These are phyloP conservation scores for Lycocorax pyrrhopterus DNA, from an alignment of 2,113 vertebrate genomes.

Conservation along the genomic window DNA sequence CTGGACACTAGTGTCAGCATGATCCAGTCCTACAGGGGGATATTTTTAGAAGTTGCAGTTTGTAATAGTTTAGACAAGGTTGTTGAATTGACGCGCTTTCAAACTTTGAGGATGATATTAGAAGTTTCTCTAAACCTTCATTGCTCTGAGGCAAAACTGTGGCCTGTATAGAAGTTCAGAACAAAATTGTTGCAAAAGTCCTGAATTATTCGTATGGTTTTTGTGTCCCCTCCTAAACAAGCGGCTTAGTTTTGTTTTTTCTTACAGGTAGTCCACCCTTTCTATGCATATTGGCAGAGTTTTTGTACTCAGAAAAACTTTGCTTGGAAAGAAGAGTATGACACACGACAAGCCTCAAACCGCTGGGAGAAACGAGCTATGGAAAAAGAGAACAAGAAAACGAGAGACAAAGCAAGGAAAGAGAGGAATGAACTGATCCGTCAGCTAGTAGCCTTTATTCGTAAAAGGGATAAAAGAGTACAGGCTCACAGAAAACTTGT, in stretches of 20 bases:
- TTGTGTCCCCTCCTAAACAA: neutral
- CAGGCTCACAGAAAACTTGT: constrained; percentile 85
- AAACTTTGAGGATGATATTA: neutral
- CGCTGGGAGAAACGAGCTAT: constrained; percentile 97
- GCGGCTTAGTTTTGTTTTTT: neutral
- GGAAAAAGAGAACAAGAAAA: constrained; percentile 98
- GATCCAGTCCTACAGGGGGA: neutral
- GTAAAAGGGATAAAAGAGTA: constrained; percentile 90
- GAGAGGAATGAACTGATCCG: constrained; percentile 90
- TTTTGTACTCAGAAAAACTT: constrained; percentile 93
- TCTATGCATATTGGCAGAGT: constrained; percentile 97
- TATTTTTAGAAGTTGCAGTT: neutral
- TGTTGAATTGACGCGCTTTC: neutral
- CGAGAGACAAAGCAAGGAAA: constrained; percentile 86
- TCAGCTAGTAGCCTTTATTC: constrained; percentile 89
- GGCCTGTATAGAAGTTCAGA: neutral
- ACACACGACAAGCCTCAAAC: constrained; percentile 92
- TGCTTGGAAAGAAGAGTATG: constrained; percentile 95
- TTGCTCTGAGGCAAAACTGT: neutral
- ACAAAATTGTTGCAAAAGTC: neutral
- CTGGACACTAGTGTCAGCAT: neutral
- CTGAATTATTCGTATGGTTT: neutral
- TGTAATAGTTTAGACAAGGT: neutral
- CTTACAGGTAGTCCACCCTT: constrained; percentile 87
- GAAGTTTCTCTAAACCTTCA: neutral